These are phyloP conservation scores for Triplophysa siluroides DNA, from an alignment of 2,113 vertebrate genomes.

Conservation along the genomic window DNA sequence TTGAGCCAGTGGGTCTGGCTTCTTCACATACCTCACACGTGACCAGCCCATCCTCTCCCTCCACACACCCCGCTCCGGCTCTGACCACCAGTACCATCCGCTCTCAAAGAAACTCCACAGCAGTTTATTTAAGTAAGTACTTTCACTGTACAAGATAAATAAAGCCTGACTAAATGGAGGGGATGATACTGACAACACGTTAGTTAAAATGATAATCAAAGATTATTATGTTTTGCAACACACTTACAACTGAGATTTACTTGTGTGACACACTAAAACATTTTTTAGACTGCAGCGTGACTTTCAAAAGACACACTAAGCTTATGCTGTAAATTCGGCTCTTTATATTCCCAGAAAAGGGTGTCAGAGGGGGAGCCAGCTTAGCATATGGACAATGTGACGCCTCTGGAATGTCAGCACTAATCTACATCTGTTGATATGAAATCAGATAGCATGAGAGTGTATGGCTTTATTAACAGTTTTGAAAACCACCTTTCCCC, in stretches of 20 bases:
- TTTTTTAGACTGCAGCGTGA: not conserved
- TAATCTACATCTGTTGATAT: slow-evolving; percentile 50
- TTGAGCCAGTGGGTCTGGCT: slow-evolving; percentile 71
- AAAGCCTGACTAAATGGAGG: not conserved
- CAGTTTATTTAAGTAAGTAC: not conserved
- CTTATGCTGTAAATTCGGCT: not conserved
- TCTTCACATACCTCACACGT: slow-evolving; percentile 62
- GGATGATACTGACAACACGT: not conserved
- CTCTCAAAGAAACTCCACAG: not conserved
- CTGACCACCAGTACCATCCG: not conserved
- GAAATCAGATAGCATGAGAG: slow-evolving; percentile 47
- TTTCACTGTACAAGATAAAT: slow-evolving; percentile 8
- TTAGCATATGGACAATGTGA: slow-evolving; percentile 51
- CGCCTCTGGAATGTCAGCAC: slow-evolving; percentile 59
- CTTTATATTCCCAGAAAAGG: not conserved
- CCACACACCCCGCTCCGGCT: slow-evolving; percentile 36
- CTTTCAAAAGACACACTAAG: not conserved
- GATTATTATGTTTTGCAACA: not conserved
- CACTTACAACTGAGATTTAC: not conserved
- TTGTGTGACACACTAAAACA: not conserved
- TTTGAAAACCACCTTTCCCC: slow-evolving; percentile 38
- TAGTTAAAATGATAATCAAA: too few species aligned
- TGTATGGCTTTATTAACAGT: slow-evolving; percentile 27
- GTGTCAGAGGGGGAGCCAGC: not conserved
- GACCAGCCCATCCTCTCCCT: slow-evolving; percentile 25